These are phyloP conservation scores for Pollachius pollachius DNA, from an alignment of 2,113 vertebrate species.

Conservation along the genomic window DNA sequence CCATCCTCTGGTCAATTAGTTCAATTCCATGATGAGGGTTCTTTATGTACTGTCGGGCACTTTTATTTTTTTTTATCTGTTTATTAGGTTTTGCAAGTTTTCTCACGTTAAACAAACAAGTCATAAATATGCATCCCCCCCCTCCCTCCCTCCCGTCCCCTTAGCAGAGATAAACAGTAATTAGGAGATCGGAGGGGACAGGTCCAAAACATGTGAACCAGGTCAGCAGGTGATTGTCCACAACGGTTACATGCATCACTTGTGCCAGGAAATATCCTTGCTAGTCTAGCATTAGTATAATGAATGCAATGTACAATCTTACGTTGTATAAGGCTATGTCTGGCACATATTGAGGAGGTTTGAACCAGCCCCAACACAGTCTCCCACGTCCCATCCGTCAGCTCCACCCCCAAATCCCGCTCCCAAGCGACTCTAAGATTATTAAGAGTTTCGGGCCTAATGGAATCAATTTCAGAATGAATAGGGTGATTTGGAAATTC, in stretches of 20 bases:
- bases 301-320: too few relatives aligned
- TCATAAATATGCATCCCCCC: background rate
- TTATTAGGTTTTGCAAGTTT: constrained; percentile 2
- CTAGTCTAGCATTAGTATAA: constrained; percentile 6
- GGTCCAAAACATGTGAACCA: background rate
- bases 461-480: background rate
- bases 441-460: constrained; percentile 5
- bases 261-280: constrained; percentile 1
- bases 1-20: too few relatives aligned
- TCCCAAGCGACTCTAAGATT: too few relatives aligned
- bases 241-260: constrained; percentile 1
- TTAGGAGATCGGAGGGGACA: too few relatives aligned
- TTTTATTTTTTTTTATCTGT: background rate
- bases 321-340: too few relatives aligned
- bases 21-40: too few relatives aligned
- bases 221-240: background rate
- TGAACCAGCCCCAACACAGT: too few relatives aligned
- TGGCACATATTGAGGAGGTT: too few relatives aligned
- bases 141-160: too few relatives aligned
- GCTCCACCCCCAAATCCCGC: too few relatives aligned
- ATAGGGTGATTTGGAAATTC: background rate
- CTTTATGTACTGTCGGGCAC: too few relatives aligned
- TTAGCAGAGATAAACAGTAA: constrained; percentile 1
- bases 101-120: constrained; percentile 3
- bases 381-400: too few relatives aligned